phyloP scores from a whole-genome alignment of 2,113 vertebrate species.

The Athene noctua region DNA sequence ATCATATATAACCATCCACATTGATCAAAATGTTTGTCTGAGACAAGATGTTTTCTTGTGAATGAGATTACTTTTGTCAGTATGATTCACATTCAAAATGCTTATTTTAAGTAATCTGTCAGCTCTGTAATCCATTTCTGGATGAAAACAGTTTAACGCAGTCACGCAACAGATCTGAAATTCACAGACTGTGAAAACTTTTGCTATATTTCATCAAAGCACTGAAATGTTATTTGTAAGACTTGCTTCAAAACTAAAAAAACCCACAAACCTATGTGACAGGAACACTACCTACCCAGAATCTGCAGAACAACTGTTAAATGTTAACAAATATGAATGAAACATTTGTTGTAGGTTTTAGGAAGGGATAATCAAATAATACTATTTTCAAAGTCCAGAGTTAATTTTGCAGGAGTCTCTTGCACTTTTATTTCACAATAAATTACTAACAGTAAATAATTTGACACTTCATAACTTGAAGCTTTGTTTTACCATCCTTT shows the following conservation, averaged over 20 bases:
- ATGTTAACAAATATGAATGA: neutral
- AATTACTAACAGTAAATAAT: neutral
- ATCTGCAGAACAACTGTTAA: neutral
- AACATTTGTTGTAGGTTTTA: neutral
- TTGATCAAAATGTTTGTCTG: neutral
- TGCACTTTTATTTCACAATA: neutral
- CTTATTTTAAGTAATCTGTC: slow-evolving; percentile 30
- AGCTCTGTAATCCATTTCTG: slow-evolving; percentile 18
- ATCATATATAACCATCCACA: neutral
- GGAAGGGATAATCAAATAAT: neutral
- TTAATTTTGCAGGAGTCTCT: neutral
- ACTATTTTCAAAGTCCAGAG: neutral
- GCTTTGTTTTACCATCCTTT: neutral
- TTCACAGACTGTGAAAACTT: neutral
- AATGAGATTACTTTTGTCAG: neutral
- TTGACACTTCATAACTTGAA: neutral
- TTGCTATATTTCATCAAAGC: neutral
- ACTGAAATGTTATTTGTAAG: neutral
- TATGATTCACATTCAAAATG: neutral
- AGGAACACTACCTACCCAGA: neutral
- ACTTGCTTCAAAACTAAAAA: neutral
- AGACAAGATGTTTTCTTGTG: neutral
- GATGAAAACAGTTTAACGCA: neutral
- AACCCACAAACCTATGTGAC: neutral
- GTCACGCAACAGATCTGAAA: neutral